Evolutionary conservation across 1,140 invertebrate genomes (phyloP).

Genomic region (Drosophila nigromelanica): DNA sequence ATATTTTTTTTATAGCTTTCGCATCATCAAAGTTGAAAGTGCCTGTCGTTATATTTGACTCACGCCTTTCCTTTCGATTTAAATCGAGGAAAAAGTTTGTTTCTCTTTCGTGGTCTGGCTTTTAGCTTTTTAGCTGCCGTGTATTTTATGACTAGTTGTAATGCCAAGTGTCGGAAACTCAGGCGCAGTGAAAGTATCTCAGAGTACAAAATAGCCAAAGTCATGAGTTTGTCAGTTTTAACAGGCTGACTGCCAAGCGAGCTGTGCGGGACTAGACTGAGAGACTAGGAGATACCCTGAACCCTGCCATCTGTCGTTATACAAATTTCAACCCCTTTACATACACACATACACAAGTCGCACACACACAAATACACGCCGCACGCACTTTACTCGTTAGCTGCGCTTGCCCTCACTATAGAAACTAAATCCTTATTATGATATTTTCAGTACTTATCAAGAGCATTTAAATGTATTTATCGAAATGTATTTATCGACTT

Average conservation of each 20-base stretch:
- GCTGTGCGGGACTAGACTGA: too few species aligned
- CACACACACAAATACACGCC: too few species aligned
- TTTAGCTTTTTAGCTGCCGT: conserved; percentile 22
- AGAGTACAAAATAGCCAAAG: conserved; percentile 28
- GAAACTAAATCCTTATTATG: too few species aligned
- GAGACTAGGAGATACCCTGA: too few species aligned
- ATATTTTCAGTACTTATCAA: too few species aligned
- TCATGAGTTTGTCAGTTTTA: conserved; percentile 34
- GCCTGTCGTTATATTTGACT: conserved; percentile 60
- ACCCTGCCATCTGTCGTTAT: too few species aligned
- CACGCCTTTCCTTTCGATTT: conserved; percentile 57
- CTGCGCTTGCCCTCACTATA: too few species aligned
- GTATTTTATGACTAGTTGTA: conserved; percentile 63
- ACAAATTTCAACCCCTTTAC: too few species aligned
- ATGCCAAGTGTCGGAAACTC: conserved; percentile 45
- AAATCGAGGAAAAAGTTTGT: conserved; percentile 68
- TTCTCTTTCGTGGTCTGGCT: not conserved
- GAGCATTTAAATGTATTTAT: too few species aligned
- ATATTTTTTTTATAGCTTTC: conserved; percentile 37
- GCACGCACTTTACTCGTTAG: too few species aligned
- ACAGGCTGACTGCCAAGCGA: not conserved
- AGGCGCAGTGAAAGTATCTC: conserved; percentile 37
- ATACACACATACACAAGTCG: too few species aligned
- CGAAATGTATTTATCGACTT: too few species aligned
- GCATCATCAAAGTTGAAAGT: conserved; percentile 73